These are phyloP conservation scores for Eulacestoma nigropectus DNA, from an alignment of 2,113 vertebrate genomes.

Conservation along the genomic window DNA sequence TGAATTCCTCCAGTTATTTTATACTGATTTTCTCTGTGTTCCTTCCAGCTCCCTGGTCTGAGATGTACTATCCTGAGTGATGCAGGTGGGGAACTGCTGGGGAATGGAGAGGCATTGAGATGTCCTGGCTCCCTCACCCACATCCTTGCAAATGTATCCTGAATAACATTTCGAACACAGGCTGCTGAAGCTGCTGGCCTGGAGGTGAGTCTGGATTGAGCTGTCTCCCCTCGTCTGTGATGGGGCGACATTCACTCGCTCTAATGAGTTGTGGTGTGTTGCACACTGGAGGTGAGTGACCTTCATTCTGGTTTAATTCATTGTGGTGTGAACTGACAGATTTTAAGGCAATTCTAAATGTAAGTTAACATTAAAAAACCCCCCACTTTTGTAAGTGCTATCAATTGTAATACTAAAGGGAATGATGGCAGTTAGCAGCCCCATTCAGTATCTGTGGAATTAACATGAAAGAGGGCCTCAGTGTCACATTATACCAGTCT, in stretches of 20 bases:
- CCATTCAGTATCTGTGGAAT: not conserved
- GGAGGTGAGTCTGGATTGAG: not conserved
- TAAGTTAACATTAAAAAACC: not conserved
- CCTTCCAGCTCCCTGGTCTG: not conserved
- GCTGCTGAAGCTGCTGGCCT: not conserved
- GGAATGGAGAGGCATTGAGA: not conserved
- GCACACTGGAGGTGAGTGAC: not conserved
- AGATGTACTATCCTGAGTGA: not conserved
- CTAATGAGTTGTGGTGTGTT: not conserved
- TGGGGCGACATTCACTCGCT: not conserved
- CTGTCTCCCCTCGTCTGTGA: not conserved
- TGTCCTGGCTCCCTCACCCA: not conserved
- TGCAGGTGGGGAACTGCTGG: not conserved
- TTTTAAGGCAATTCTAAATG: not conserved
- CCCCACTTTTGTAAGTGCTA: not conserved
- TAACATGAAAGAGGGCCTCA: not conserved
- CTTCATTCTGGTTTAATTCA: not conserved
- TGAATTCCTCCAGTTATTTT: not conserved
- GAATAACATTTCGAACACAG: not conserved
- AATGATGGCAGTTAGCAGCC: not conserved
- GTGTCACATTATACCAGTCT: not conserved
- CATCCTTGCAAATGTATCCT: not conserved
- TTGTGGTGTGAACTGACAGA: not conserved
- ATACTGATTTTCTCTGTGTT: not conserved
- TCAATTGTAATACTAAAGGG: not conserved